A percentile compares a stretch with the other conserved stretches of the same genome.
phyloP scores from a whole-genome alignment of 2,888 invertebrate species.

The Calliopum simillimum region DNA sequence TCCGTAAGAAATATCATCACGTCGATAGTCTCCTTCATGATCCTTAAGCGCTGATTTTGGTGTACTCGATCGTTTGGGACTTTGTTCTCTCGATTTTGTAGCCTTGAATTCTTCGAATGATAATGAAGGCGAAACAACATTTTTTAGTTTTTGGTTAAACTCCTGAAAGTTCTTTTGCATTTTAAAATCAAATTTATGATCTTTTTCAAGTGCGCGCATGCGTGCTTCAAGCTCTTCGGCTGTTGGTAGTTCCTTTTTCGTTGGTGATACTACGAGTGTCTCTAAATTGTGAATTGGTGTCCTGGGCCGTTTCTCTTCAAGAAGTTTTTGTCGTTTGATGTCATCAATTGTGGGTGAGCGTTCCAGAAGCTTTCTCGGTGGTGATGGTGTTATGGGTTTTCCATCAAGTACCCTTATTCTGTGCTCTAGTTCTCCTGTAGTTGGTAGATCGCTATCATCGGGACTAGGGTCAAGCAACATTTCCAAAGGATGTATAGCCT shows the following conservation, averaged over 20 bases:
- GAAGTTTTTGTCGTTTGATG: slow-evolving; percentile 51
- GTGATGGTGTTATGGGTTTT: slow-evolving; percentile 49
- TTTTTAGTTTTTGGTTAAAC: slow-evolving; percentile 59
- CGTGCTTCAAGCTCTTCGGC: slow-evolving; percentile 59
- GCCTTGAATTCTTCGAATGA: slow-evolving; percentile 57
- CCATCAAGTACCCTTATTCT: slow-evolving; percentile 61
- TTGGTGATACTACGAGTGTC: slow-evolving; percentile 53
- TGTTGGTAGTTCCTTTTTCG: slow-evolving; percentile 56
- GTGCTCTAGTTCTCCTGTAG: slow-evolving; percentile 62
- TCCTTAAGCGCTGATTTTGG: slow-evolving; percentile 52
- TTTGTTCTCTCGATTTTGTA: slow-evolving; percentile 54
- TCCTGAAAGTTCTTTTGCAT: slow-evolving; percentile 59
- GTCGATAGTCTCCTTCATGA: slow-evolving; percentile 31
- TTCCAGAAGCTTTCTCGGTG: slow-evolving; percentile 45
- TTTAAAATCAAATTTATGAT: slow-evolving; percentile 59
- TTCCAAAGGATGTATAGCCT: slow-evolving; percentile 60
- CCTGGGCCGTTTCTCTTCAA: slow-evolving; percentile 49
- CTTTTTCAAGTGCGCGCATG: slow-evolving; percentile 56
- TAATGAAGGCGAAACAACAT: slow-evolving; percentile 57
- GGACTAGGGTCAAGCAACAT: slow-evolving; percentile 62
- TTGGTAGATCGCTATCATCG: slow-evolving; percentile 57
- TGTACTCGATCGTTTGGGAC: slow-evolving; percentile 50
- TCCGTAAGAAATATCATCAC: slow-evolving; percentile 45
- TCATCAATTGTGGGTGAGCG: slow-evolving; percentile 58
- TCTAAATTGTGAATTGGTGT: slow-evolving; percentile 55